Percentiles rank a stretch among this genome's conserved stretches.
These are phyloP conservation scores for Valencia hispanica DNA, from an alignment of 2,797 vertebrate genomes.

Conservation along the genomic window DNA sequence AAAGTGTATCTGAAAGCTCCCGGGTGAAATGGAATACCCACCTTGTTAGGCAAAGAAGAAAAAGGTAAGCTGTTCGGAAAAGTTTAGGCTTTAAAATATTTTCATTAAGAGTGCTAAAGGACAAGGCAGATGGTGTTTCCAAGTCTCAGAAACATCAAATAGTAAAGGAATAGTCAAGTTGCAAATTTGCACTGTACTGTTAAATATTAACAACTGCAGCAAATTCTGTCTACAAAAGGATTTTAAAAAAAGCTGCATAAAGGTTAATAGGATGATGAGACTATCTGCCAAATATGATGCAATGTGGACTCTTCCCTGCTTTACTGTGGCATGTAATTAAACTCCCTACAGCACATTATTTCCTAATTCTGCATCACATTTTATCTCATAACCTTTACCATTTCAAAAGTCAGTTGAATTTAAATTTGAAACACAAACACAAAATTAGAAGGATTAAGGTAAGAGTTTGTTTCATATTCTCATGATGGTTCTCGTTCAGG, in stretches of 20 bases:
- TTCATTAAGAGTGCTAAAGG: conserved; percentile 50
- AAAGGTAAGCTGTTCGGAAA: conserved; percentile 67
- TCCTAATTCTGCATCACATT: background rate
- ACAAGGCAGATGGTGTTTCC: conserved; percentile 25
- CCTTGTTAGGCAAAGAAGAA: conserved; percentile 74
- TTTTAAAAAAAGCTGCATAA: conserved; percentile 12
- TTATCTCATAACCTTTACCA: background rate
- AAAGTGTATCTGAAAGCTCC: conserved; percentile 78
- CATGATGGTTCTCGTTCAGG: too few relatives aligned
- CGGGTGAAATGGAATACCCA: conserved; percentile 71
- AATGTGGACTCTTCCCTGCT: conserved; percentile 20
- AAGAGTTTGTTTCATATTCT: too few relatives aligned
- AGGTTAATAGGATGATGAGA: conserved; percentile 29
- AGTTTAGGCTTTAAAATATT: conserved; percentile 62
- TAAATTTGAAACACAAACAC: too few relatives aligned
- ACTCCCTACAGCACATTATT: conserved; percentile 12
- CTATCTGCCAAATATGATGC: conserved; percentile 13
- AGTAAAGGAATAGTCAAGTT: conserved; percentile 7
- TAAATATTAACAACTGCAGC: conserved; percentile 7
- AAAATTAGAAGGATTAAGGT: background rate
- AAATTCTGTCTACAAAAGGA: conserved; percentile 5
- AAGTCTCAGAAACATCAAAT: conserved; percentile 16
- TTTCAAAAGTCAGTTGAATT: background rate
- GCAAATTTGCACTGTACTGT: background rate
- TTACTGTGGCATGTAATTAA: conserved; percentile 10